Evolutionary conservation across 2,113 vertebrate species (phyloP).

Genomic region (Sarotherodon lohbergeri): DNA sequence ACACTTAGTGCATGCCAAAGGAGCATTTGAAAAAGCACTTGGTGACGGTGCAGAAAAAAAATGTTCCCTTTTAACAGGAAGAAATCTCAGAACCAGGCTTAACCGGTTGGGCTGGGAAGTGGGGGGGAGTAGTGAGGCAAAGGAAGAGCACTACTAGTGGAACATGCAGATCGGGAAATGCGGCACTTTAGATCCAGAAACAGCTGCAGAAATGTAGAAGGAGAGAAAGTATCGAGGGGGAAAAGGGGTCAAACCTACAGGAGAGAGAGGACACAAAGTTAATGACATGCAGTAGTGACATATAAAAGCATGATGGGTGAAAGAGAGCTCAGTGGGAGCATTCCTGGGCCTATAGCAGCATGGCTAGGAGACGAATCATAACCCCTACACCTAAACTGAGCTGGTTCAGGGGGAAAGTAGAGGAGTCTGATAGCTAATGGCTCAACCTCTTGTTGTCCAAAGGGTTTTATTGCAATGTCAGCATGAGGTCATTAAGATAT

Average conservation of each 20-base stretch:
- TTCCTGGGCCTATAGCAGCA: background rate
- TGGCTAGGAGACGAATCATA: background rate
- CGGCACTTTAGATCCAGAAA: background rate
- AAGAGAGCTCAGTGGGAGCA: background rate
- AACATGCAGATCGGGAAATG: background rate
- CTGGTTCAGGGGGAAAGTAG: rapidly evolving
- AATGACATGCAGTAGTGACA: background rate
- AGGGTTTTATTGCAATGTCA: background rate
- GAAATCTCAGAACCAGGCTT: background rate
- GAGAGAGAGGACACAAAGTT: background rate
- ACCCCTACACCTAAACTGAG: background rate
- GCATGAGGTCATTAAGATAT: background rate
- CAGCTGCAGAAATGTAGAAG: background rate
- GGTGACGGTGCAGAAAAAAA: background rate
- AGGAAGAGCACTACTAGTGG: background rate
- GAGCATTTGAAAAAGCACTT: background rate
- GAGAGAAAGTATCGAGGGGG: background rate
- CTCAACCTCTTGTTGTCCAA: background rate
- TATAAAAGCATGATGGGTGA: background rate
- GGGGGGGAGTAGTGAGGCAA: background rate
- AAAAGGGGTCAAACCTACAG: rapidly evolving
- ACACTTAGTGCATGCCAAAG: background rate
- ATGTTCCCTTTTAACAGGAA: background rate
- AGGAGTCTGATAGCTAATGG: background rate
- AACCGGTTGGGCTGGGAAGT: background rate